A percentile compares a stretch with the other conserved stretches of the same genome.
These are phyloP conservation scores for Atopsyche davidsoni DNA, from an alignment of 1,140 invertebrate genomes.

Conservation along the genomic window DNA sequence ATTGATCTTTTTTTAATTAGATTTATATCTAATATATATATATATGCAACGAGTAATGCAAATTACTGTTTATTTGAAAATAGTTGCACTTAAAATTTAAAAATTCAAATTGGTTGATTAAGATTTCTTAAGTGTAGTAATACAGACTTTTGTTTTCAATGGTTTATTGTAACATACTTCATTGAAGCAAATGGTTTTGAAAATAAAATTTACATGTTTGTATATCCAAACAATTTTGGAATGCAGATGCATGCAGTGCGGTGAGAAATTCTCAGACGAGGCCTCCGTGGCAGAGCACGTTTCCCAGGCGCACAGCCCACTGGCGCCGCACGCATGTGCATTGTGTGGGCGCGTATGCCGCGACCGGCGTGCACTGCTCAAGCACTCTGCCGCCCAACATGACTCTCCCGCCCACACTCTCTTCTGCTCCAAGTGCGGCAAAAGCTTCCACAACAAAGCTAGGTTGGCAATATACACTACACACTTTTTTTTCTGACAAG, in stretches of 20 bases:
- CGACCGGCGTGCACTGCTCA: slow-evolving; percentile 59
- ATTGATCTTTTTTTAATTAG: too few species aligned
- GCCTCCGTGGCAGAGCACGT: slow-evolving; percentile 53
- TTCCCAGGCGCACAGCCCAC: slow-evolving; percentile 45
- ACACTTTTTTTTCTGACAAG: background rate
- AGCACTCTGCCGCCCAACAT: slow-evolving; percentile 58
- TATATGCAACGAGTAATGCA: too few species aligned
- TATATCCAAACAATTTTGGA: too few species aligned
- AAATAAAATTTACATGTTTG: slow-evolving; percentile 9
- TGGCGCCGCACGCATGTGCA: slow-evolving; percentile 54
- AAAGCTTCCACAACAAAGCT: slow-evolving; percentile 61
- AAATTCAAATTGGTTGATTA: too few species aligned
- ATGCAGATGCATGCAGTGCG: slow-evolving; percentile 55
- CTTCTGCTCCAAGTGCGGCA: slow-evolving; percentile 29
- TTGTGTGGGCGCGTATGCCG: slow-evolving; percentile 60
- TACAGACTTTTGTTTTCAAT: too few species aligned
- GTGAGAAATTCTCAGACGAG: slow-evolving; percentile 54
- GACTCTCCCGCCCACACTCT: slow-evolving; percentile 20
- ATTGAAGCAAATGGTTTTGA: too few species aligned
- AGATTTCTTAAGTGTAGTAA: too few species aligned
- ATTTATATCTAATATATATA: too few species aligned
- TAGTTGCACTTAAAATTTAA: too few species aligned
- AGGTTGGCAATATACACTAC: slow-evolving; percentile 11
- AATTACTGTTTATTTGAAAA: too few species aligned
- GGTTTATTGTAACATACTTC: too few species aligned